Base-by-base conservation (phyloP, 2,797 vertebrate genomes). In the Iguana delicatissima region DNA sequence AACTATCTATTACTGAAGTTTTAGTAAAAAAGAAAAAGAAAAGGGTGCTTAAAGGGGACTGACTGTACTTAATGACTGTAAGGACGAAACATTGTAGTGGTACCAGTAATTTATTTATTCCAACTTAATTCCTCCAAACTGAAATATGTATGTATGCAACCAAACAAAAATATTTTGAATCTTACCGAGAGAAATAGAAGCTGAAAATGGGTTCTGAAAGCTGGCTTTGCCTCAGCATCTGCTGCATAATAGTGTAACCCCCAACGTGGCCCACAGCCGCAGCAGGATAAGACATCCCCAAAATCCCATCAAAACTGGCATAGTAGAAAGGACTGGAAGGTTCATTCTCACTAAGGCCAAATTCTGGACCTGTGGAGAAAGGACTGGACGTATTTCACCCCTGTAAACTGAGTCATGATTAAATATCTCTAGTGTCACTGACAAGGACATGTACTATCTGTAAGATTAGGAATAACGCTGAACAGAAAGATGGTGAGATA, bases 131-230 rank as follows among this genome's bases (percentile, higher is more conserved):
- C 29, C 8, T 55, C 64, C 32, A 9, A 5, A 32, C 29, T 42
- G 4, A 64, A 84, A 80, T 42, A 42, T 8, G 42, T 20, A 3
- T 50, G 12, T 64, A 64, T 50, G 20, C 38, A n/a, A 24, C 14
- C 14, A 42, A 29, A 7, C 12, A 80, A 55, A 50, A 67, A 52
- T n/a, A 69, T 42, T 76, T 18, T 50, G 14, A 13, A 2, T 3
- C 80, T 92, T 92, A 98, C 98, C 96, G 94, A 26, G 96, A 97
- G 85, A 98, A 96, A 87, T 97, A 98, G 95, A 98, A 97, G 92
- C 97, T 97, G 94, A 98, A 97, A 90, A 97, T 0, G 38, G 97
- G 96, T 69, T 96, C 4, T 1, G 96, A 80, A 0, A 98, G 98
- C 50, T 98, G 95, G 88, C 97, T 57, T 85, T 96, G 85, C 88